A percentile compares a stretch with the other conserved stretches of the same genome.
Conservation (phyloP, 2,797 vertebrate species). For the Lophotriccus pileatus region DNA sequence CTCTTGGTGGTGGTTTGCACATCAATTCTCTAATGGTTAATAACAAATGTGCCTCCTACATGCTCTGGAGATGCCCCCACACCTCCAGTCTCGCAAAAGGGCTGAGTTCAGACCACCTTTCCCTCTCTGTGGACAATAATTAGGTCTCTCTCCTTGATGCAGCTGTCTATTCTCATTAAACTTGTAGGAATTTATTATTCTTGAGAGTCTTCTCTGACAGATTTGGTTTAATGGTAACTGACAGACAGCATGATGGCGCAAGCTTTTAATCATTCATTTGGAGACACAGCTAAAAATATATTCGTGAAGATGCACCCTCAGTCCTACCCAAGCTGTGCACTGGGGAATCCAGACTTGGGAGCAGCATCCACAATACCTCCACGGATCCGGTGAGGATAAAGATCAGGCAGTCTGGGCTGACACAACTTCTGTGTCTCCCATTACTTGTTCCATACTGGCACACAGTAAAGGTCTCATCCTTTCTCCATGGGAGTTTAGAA, state of each 20-base stretch:
- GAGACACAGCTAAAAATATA: not conserved
- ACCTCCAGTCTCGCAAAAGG: not conserved
- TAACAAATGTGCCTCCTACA: not conserved
- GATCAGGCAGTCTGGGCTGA: not conserved
- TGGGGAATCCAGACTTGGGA: not conserved
- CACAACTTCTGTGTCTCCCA: not conserved
- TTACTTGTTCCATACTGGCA: not conserved
- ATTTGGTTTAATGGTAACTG: constrained; percentile 13
- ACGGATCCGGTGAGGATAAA: not conserved
- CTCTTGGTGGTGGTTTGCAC: not conserved
- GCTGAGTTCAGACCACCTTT: not conserved
- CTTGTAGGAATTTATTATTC: not conserved
- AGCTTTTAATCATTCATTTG: not conserved
- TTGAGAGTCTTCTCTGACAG: not conserved
- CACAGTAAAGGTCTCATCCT: not conserved
- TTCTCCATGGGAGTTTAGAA: not conserved
- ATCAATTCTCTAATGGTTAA: not conserved
- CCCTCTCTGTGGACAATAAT: not conserved
- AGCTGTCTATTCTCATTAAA: not conserved
- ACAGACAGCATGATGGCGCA: not conserved
- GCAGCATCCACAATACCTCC: not conserved
- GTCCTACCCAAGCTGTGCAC: not conserved
- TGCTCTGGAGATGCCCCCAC: not conserved
- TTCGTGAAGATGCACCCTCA: not conserved
- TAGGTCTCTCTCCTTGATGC: not conserved